A percentile compares a stretch with the other conserved stretches of the same genome.
These are phyloP conservation scores for Zaprionus ghesquierei DNA, from an alignment of 1,140 invertebrate species.

Conservation along the genomic window DNA sequence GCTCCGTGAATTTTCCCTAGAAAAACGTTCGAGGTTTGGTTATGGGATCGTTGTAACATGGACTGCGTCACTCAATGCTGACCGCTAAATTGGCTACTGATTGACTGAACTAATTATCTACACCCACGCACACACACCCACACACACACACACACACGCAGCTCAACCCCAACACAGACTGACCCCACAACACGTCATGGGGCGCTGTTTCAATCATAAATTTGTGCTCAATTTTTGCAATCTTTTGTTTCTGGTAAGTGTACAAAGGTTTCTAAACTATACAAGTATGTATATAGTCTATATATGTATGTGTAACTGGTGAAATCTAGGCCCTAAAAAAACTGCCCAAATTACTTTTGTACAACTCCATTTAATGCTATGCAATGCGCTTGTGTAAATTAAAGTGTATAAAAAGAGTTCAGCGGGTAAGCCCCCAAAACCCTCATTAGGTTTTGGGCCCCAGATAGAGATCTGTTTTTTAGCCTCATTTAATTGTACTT, in stretches of 20 bases:
- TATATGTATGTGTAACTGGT: conserved; percentile 14
- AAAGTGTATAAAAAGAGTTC: conserved; percentile 7
- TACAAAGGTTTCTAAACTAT: not conserved
- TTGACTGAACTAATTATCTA: conserved; percentile 36
- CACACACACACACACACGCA: conserved; percentile 5
- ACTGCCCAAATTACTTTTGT: conserved; percentile 29
- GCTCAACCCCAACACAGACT: not conserved
- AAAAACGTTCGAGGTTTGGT: not conserved
- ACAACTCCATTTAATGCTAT: conserved; percentile 37
- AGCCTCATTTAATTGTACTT: not conserved
- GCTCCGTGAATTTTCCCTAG: not conserved
- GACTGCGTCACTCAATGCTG: conserved; percentile 4
- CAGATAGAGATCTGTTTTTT: not conserved
- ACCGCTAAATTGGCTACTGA: conserved; percentile 21
- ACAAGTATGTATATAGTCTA: not conserved
- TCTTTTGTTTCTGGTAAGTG: conserved; percentile 75
- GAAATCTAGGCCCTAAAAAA: conserved; percentile 49
- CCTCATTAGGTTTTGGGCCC: not conserved
- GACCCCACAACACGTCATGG: conserved; percentile 44
- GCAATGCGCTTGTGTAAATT: conserved; percentile 12
- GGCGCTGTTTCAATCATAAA: conserved; percentile 67
- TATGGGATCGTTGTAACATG: conserved; percentile 11
- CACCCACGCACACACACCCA: conserved; percentile 16
- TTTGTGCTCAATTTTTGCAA: conserved; percentile 77
- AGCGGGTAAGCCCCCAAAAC: not conserved